A percentile compares a stretch with the other conserved stretches of the same genome.
Conservation (phyloP, 2,797 vertebrate genomes). For the Syngnathus rostellatus region DNA sequence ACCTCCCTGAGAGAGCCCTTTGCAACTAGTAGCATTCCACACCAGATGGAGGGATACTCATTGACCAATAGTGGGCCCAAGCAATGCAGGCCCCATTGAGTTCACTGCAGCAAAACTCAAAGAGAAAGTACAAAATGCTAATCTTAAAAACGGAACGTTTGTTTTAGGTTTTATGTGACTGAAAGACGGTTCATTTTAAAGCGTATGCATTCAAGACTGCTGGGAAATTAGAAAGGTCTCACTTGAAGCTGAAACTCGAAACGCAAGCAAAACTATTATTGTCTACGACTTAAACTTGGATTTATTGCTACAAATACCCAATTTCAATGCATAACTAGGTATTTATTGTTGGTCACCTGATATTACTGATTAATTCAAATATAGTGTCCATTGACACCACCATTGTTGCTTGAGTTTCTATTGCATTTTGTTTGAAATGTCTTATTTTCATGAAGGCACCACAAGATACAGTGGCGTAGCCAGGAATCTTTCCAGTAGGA, state of each 20-base stretch:
- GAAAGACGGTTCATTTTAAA: too few species aligned
- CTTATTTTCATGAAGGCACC: not conserved
- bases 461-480: not conserved
- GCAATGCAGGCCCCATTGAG: not conserved
- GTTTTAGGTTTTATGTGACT: too few species aligned
- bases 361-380: not conserved
- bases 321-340: not conserved
- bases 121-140: not conserved
- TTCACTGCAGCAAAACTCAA: not conserved
- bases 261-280: not conserved
- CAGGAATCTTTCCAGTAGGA: too few species aligned
- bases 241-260: too few species aligned
- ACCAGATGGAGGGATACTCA: not conserved
- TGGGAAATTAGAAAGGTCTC: too few species aligned
- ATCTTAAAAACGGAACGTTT: too few species aligned
- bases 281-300: not conserved
- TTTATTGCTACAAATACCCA: not conserved
- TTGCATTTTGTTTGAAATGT: not conserved
- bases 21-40: slow-evolving; percentile 38
- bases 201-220: too few species aligned
- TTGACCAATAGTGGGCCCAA: not conserved
- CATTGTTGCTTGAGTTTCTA: not conserved
- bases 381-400: not conserved
- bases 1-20: slow-evolving; percentile 15
- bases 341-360: not conserved